Conservation (phyloP, 2,888 invertebrate genomes). For the Latrodectus elegans region DNA sequence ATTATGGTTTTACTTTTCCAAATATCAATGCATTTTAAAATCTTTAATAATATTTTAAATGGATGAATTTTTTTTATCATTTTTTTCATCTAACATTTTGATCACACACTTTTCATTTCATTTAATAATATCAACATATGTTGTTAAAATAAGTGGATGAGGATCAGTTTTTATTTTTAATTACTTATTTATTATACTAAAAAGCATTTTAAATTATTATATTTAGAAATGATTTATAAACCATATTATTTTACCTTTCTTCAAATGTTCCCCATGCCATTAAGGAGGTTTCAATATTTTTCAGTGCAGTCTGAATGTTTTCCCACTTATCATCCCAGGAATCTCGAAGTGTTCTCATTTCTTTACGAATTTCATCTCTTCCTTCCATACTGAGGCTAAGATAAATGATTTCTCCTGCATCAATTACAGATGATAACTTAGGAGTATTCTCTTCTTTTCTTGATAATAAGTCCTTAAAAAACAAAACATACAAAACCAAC, state of each 20-base stretch:
- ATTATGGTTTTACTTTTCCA: too few relatives aligned
- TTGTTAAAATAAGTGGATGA: not conserved
- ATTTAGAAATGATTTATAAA: too few relatives aligned
- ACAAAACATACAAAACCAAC: not conserved
- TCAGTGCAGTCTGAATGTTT: slow-evolving; percentile 87
- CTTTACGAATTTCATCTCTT: slow-evolving; percentile 87
- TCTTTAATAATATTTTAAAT: too few relatives aligned
- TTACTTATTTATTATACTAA: too few relatives aligned
- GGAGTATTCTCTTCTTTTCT: slow-evolving; percentile 63
- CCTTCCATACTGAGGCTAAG: slow-evolving; percentile 90
- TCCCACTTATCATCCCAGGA: slow-evolving; percentile 89
- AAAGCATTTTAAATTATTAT: too few relatives aligned
- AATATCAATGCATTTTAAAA: too few relatives aligned
- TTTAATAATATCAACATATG: not conserved
- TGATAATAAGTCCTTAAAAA: slow-evolving; percentile 51
- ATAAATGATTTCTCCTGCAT: slow-evolving; percentile 90
- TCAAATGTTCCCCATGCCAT: slow-evolving; percentile 94
- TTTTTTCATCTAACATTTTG: too few relatives aligned
- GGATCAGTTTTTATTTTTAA: too few relatives aligned
- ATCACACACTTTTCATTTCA: not conserved
- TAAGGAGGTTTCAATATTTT: slow-evolving; percentile 90
- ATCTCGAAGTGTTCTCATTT: slow-evolving; percentile 86
- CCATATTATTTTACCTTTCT: slow-evolving; percentile 77
- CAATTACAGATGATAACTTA: slow-evolving; percentile 73
- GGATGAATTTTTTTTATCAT: too few relatives aligned